These are phyloP conservation scores for Siniperca scherzeri DNA, from an alignment of 2,797 vertebrate genomes.

Conservation along the genomic window DNA sequence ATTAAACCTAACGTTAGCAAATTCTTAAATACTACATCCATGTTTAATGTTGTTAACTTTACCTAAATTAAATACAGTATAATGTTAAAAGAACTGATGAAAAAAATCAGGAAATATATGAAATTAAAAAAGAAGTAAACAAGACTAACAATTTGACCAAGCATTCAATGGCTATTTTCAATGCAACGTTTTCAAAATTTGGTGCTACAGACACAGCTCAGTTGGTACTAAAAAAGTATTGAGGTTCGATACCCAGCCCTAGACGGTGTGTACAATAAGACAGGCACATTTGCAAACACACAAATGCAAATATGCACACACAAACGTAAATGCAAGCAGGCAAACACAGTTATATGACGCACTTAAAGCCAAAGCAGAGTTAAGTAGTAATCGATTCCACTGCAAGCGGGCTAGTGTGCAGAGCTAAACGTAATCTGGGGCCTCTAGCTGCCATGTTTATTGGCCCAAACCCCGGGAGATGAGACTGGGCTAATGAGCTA, in stretches of 20 bases:
- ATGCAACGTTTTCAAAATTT: neutral
- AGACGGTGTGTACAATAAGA: constrained; percentile 9
- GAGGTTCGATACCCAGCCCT: constrained; percentile 1
- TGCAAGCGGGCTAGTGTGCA: constrained; percentile 71
- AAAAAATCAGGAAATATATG: neutral
- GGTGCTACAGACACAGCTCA: neutral
- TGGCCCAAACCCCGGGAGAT: constrained; percentile 87
- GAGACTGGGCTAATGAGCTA: constrained; percentile 83
- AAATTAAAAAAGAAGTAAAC: neutral
- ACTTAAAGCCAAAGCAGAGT: constrained; percentile 68
- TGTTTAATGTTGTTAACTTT: neutral
- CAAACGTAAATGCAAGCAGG: constrained; percentile 26
- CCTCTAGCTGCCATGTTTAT: constrained; percentile 90
- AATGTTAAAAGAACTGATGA: neutral
- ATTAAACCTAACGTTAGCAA: neutral
- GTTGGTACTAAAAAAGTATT: neutral
- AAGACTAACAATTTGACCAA: neutral
- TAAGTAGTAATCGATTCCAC: constrained; percentile 80
- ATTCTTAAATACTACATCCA: neutral
- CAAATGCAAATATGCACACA: constrained; percentile 37
- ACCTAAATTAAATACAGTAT: neutral
- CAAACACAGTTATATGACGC: constrained; percentile 50
- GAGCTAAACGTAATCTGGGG: constrained; percentile 89
- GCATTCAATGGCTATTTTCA: neutral
- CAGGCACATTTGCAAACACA: constrained; percentile 28